phyloP scores from a whole-genome alignment of 2,113 vertebrate species.

The Cinclus cinclus region DNA sequence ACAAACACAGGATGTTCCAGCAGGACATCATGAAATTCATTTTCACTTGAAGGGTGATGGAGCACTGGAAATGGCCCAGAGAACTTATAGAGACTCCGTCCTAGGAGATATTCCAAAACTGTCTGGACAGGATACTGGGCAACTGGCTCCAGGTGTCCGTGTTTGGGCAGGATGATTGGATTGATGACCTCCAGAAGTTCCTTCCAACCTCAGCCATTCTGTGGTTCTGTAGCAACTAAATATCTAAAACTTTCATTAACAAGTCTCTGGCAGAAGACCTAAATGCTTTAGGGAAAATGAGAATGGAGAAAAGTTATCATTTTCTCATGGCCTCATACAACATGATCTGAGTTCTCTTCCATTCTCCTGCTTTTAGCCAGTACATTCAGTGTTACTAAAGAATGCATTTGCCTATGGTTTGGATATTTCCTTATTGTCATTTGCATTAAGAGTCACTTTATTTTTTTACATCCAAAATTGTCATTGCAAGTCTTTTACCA shows the following conservation, averaged over 20 bases:
- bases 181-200: not conserved
- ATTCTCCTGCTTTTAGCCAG: not conserved
- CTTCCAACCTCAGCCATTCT: not conserved
- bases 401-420: not conserved
- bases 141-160: not conserved
- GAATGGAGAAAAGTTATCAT: not conserved
- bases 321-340: not conserved
- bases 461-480: not conserved
- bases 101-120: not conserved
- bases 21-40: not conserved
- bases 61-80: not conserved
- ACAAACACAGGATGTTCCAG: not conserved
- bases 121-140: not conserved
- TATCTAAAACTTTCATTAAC: not conserved
- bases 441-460: not conserved
- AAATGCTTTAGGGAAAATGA: not conserved
- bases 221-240: not conserved
- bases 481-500: not conserved
- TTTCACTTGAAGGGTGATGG: not conserved
- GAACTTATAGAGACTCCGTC: not conserved
- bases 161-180: not conserved
- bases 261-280: not conserved
- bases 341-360: not conserved
- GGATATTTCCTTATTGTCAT: not conserved
- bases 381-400: not conserved